Evolutionary conservation across 1,140 invertebrate genomes (phyloP).

Genomic region (Odontomachus brunneus): DNA sequence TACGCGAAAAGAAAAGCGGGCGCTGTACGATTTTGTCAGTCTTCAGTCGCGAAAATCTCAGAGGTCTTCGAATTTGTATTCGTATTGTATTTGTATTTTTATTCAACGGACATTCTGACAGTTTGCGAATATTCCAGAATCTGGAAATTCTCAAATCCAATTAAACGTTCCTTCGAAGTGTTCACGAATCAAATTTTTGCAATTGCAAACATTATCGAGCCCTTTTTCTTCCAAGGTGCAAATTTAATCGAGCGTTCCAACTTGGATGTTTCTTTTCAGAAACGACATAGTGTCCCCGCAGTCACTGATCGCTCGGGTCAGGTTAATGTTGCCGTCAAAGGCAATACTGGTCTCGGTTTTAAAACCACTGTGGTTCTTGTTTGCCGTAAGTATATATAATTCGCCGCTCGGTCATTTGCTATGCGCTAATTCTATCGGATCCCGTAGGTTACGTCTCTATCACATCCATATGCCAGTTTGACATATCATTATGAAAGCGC

Average conservation of each 20-base stretch:
- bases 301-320: constrained; percentile 30
- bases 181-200: too few relatives aligned
- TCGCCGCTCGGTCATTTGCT: not conserved
- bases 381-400: constrained; percentile 60
- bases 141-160: too few relatives aligned
- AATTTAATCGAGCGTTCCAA: too few relatives aligned
- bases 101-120: too few relatives aligned
- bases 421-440: not conserved
- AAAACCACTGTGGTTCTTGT: constrained; percentile 72
- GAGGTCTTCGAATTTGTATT: not conserved
- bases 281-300: constrained; percentile 48
- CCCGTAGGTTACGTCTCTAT: constrained; percentile 49
- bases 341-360: constrained; percentile 19
- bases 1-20: too few relatives aligned
- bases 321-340: constrained; percentile 11
- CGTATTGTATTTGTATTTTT: too few relatives aligned
- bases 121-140: too few relatives aligned
- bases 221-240: not conserved
- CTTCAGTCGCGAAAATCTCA: too few relatives aligned
- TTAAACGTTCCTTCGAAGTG: too few relatives aligned
- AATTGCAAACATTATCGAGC: not conserved
- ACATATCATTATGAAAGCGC: constrained; percentile 50
- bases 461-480: constrained; percentile 19
- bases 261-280: constrained; percentile 21
- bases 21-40: too few relatives aligned